phyloP scores from a whole-genome alignment of 2,797 vertebrate genomes.

The Dendrocincla tyrannina region DNA sequence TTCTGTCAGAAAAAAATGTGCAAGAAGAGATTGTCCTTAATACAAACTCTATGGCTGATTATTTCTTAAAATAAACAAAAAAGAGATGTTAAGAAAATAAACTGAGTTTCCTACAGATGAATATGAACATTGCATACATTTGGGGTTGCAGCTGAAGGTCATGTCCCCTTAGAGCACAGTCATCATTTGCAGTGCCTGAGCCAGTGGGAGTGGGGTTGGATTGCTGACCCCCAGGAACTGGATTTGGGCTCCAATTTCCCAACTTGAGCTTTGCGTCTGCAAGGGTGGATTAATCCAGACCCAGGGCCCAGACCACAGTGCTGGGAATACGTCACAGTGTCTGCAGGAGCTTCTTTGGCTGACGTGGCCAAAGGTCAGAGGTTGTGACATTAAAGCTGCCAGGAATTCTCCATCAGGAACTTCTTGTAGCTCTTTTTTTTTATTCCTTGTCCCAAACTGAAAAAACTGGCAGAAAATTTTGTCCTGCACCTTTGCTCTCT shows the following conservation, averaged over 20 bases:
- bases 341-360: not conserved
- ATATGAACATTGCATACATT: rapidly evolving
- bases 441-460: not conserved
- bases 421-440: not conserved
- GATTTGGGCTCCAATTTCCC: not conserved
- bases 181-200: not conserved
- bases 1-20: slow-evolving; percentile 43
- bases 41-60: not conserved
- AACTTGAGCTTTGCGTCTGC: not conserved
- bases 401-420: not conserved
- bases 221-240: not conserved
- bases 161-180: rapidly evolving
- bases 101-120: not conserved
- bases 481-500: not conserved
- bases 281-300: not conserved
- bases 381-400: not conserved
- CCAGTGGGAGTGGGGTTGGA: not conserved
- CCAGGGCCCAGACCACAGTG: not conserved
- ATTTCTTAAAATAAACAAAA: not conserved
- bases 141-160: not conserved
- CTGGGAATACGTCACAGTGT: not conserved
- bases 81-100: not conserved
- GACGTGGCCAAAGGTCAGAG: not conserved
- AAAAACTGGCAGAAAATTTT: not conserved
- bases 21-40: not conserved